Evolutionary conservation across 2,797 vertebrate species (phyloP).

Genomic region (Graptemys geographica): DNA sequence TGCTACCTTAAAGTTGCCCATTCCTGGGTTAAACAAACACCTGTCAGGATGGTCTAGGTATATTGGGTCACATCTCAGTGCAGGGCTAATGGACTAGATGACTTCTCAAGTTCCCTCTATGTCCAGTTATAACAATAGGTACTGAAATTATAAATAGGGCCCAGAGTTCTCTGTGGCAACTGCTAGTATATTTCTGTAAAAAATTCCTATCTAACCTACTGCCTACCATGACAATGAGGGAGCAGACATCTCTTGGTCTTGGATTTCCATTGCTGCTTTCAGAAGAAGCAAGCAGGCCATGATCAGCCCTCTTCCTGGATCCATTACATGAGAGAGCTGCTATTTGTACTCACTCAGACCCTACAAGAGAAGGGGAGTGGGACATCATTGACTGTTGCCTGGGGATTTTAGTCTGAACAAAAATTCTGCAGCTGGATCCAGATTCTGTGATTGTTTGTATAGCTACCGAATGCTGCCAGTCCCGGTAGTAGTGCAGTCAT

Average conservation of each 20-base stretch:
- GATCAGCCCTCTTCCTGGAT: not conserved
- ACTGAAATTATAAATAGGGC: too few species aligned
- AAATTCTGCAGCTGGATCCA: not conserved
- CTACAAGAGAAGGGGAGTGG: not conserved
- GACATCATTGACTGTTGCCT: not conserved
- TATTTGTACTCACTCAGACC: accelerated
- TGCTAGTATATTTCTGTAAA: accelerated
- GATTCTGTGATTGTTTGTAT: not conserved
- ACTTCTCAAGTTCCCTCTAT: too few species aligned
- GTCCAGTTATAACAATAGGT: too few species aligned
- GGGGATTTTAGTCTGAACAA: not conserved
- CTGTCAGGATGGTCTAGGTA: too few species aligned
- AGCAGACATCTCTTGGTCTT: not conserved
- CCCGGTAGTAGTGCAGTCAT: not conserved
- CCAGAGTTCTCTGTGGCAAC: not conserved
- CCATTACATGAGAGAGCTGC: not conserved
- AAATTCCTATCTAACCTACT: not conserved
- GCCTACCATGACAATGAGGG: not conserved
- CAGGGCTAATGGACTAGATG: too few species aligned
- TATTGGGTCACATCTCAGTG: too few species aligned
- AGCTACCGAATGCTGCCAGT: not conserved
- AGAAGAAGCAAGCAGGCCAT: not conserved
- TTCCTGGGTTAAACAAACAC: too few species aligned
- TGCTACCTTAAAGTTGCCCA: too few species aligned
- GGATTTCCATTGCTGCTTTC: not conserved